Conservation (phyloP, 2,888 invertebrate genomes). For the Himalopsyche tibetana region DNA sequence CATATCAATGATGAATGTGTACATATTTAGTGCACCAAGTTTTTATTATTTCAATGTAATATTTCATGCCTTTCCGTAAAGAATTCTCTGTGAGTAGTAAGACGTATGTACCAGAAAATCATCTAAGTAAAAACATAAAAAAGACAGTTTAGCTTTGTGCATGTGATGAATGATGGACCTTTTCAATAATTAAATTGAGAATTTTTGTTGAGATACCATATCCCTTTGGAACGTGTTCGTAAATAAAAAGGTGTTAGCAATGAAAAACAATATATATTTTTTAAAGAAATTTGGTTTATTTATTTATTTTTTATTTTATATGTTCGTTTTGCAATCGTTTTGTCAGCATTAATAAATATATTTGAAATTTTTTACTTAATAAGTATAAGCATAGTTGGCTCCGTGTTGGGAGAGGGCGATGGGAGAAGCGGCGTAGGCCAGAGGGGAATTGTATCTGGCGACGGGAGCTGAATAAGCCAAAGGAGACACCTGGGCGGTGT, state of each 20-base stretch:
- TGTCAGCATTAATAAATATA: neutral
- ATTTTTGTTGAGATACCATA: too few relatives aligned
- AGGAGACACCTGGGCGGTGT: constrained; percentile 66
- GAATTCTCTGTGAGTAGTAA: too few relatives aligned
- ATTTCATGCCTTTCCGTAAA: too few relatives aligned
- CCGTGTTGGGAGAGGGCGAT: constrained; percentile 31
- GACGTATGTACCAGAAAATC: too few relatives aligned
- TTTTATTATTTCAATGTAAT: too few relatives aligned
- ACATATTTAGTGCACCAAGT: too few relatives aligned
- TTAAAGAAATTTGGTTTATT: neutral
- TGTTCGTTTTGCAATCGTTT: constrained; percentile 6
- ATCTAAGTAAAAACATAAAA: too few relatives aligned
- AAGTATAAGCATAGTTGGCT: constrained; percentile 56
- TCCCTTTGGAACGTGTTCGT: too few relatives aligned
- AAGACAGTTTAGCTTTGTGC: too few relatives aligned
- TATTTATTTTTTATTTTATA: neutral
- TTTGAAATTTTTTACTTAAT: constrained; percentile 41
- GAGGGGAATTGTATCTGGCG: constrained; percentile 27
- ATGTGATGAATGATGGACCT: too few relatives aligned
- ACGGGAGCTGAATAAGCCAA: constrained; percentile 53
- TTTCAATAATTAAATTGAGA: too few relatives aligned
- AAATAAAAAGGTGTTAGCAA: neutral
- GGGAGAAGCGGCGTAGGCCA: constrained; percentile 49
- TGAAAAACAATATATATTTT: neutral
- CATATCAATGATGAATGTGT: too few relatives aligned